Percentiles rank a stretch among this genome's conserved stretches.
phyloP scores from a whole-genome alignment of 2,888 invertebrate genomes.

The Polylopha cassiicola region DNA sequence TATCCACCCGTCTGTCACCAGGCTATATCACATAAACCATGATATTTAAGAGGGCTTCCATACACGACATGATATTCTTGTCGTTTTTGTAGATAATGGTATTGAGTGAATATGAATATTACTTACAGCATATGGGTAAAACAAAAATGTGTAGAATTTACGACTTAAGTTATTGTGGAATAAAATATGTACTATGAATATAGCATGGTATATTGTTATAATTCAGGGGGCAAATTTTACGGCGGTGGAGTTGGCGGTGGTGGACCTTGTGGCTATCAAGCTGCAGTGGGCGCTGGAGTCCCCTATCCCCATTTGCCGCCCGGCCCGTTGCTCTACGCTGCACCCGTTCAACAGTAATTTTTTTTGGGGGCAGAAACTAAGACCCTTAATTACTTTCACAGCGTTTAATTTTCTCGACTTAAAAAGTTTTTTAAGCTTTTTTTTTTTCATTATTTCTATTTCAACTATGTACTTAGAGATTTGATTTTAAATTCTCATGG shows the following conservation, averaged over 20 bases:
- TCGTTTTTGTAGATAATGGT: too few species aligned
- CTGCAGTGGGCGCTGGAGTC: constrained; percentile 77
- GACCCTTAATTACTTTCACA: constrained; percentile 21
- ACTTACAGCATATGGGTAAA: too few species aligned
- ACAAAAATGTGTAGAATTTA: too few species aligned
- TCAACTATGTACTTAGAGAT: constrained; percentile 42
- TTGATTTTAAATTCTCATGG: constrained; percentile 36
- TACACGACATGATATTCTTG: too few species aligned
- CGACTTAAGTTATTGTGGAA: too few species aligned
- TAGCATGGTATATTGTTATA: constrained; percentile 18
- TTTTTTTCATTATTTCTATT: constrained; percentile 7
- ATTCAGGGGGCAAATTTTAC: constrained; percentile 85
- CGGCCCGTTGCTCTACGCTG: constrained; percentile 75
- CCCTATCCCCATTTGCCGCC: constrained; percentile 80
- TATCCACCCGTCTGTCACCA: too few species aligned
- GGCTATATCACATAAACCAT: too few species aligned
- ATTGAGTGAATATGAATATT: too few species aligned
- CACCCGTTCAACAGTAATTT: constrained; percentile 85
- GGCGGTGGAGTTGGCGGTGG: constrained; percentile 80
- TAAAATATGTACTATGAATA: constrained; percentile 63
- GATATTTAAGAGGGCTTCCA: too few species aligned
- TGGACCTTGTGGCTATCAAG: constrained; percentile 81
- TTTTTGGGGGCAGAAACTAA: constrained; percentile 7
- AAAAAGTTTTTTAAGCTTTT: constrained; percentile 4
- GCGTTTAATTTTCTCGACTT: constrained; percentile 13